Evolutionary conservation across 1,140 invertebrate species (phyloP), one percentile per base, ranked within the genome.

Genomic region (Euglossa dilemma): DNA sequence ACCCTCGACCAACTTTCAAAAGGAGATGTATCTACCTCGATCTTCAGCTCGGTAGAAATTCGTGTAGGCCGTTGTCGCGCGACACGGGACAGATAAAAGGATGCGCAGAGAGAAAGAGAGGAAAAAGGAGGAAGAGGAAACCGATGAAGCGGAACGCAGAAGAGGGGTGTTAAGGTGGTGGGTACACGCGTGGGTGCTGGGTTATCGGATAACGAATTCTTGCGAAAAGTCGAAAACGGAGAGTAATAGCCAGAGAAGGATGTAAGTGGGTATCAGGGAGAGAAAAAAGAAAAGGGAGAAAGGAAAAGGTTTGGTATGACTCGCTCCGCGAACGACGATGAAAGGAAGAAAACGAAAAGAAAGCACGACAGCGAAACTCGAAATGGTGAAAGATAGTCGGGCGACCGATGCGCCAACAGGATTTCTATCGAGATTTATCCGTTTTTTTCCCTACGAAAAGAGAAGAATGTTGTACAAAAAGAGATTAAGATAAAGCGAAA

Each of bases 21-120:
- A 85, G 69, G 63, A 83, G 77, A 85, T 85, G 59, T 25, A 85
- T 85, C 86, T 87, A 84, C 69, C 74, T 89, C 70, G 83, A 87
- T 87, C 81, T 78, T 85, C 83, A 64, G 63, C 85, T 81, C 76
- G 89, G 70, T 89, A 87, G 86, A 78, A 85, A 83, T 63, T 89
- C 70, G 61, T 59, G 77, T 43, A 36, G 74, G 74, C 50, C 70
- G 70, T 82, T 59, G 66, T 88, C 71, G 47, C 59, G 23, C 54
- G 59, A 81, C 63, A 36, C n/a, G 57, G 56, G 6, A 18, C 4
- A 54, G 43, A 74, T 28, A 28, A 50, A 66, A 43, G 20, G 8
- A 28, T 28, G 12, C 45, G 8, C 64, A 81, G 36, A 6, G 28
- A 28, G 14, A 71, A 28, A 14, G 66, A 18, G 54, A 80, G 36